Evolutionary conservation across 1,140 invertebrate genomes (phyloP).

Genomic region (Orius insidiosus): DNA sequence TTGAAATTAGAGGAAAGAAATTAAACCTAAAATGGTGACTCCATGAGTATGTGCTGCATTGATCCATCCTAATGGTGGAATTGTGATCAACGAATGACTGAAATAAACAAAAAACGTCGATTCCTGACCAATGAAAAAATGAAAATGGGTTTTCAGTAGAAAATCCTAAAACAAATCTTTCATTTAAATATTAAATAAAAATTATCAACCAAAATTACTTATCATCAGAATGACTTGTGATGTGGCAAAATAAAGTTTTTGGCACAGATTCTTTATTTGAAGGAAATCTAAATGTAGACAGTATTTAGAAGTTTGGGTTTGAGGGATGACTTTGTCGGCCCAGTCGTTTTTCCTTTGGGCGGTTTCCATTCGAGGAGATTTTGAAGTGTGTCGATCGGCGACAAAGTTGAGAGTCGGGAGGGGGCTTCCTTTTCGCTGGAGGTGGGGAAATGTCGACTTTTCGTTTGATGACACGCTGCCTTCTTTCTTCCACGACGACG

Average conservation of each 20-base stretch:
- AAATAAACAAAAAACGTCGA: slow-evolving; percentile 95
- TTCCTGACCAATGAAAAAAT: slow-evolving; percentile 25
- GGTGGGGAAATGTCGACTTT: too few species aligned
- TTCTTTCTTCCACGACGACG: too few species aligned
- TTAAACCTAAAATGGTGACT: slow-evolving; percentile 70
- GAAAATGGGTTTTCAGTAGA: background rate
- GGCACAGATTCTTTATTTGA: slow-evolving; percentile 22
- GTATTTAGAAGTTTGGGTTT: background rate
- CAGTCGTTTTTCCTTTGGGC: too few species aligned
- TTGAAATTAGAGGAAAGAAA: too few species aligned
- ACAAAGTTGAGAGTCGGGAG: too few species aligned
- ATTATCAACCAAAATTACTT: slow-evolving; percentile 33
- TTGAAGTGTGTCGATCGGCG: too few species aligned
- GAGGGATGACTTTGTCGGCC: too few species aligned
- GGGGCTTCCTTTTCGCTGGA: too few species aligned
- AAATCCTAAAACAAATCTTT: background rate
- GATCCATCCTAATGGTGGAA: slow-evolving; percentile 85
- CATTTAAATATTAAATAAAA: background rate
- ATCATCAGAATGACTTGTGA: slow-evolving; percentile 84
- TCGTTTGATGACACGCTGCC: too few species aligned
- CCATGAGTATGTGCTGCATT: slow-evolving; percentile 83
- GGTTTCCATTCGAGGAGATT: too few species aligned
- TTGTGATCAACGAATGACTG: slow-evolving; percentile 84
- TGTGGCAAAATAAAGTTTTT: slow-evolving; percentile 80
- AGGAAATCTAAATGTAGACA: background rate